Conservation (phyloP, 2,797 vertebrate species). For the Acanthurus leucopareius region DNA sequence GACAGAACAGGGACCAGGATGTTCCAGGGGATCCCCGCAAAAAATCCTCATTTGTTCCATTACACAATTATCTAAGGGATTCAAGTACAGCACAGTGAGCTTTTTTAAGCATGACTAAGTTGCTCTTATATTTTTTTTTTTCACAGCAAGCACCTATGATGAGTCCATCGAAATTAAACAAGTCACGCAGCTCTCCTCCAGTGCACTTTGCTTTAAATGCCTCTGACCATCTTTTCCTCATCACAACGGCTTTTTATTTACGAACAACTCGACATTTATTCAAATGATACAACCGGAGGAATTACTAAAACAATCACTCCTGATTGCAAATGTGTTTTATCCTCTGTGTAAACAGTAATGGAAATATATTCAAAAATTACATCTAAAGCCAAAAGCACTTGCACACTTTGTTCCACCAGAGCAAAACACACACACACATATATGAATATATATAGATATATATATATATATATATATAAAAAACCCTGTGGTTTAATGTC, state of each 20-base stretch:
- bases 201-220: neutral
- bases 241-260: neutral
- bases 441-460: no score
- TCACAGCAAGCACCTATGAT: neutral
- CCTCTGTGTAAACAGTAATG: neutral
- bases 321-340: neutral
- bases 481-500: neutral
- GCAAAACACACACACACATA: neutral
- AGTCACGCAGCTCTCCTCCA: neutral
- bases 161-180: conserved; percentile 10
- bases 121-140: conserved; percentile 26
- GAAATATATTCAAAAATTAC: neutral
- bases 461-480: no score
- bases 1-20: conserved; percentile 2
- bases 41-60: conserved; percentile 18
- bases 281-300: neutral
- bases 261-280: neutral
- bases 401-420: neutral
- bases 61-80: conserved; percentile 1
- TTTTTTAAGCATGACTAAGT: neutral
- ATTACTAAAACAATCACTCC: neutral
- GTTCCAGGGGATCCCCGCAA: conserved; percentile 28
- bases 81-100: neutral
- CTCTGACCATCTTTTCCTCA: neutral
- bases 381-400: neutral